Evolutionary conservation across 1,140 invertebrate species (phyloP), one percentile per base, ranked within the genome.

Genomic region (Aleiodes sp.): DNA sequence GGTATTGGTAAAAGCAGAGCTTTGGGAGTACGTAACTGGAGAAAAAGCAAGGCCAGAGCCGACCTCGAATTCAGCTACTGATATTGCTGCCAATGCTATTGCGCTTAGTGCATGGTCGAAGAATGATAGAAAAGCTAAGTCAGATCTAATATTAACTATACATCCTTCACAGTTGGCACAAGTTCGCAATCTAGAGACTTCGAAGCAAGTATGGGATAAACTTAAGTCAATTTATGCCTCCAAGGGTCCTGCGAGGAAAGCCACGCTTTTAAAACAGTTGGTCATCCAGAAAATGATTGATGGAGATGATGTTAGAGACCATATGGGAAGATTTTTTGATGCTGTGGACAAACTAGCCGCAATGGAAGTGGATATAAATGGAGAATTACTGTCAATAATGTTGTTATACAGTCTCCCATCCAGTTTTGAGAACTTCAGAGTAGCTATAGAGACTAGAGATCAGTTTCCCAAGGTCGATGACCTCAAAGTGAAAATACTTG

Each of bases 271-370:
- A 14, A 79, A 80, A 57, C 66, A 69, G 57, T 31, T 76, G 0
- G 71, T 71, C 12, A 39, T 74, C 26, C 52, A 60, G 24, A 63
- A 64, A 35, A 67, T 78, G 67, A 24, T 52, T 19, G 76, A 75
- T n/a, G 68, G 64, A n/a, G 68, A 65, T 9, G 68, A 72, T 35
- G 39, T 66, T 7, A 43, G 72, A 26, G 60, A 74, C 29, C 74
- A 77, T 70, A 16, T 78, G 1, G 62, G 60, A n/a, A 67, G 68
- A n/a, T 78, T 78, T 56, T 75, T 74, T 21, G 74, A 76, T 71
- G 56, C 64, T 4, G 65, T 74, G 2, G 16, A 46, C 43, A 16
- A 46, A 10, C 19, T 46, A 14, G 21, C 8, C 16, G 43, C 43
- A 19, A 46, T 46, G 43, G 43, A 14, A 4, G 6, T 21, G 10